Evolutionary conservation across 2,113 vertebrate species (phyloP).

Genomic region (Nansenia antarctica): DNA sequence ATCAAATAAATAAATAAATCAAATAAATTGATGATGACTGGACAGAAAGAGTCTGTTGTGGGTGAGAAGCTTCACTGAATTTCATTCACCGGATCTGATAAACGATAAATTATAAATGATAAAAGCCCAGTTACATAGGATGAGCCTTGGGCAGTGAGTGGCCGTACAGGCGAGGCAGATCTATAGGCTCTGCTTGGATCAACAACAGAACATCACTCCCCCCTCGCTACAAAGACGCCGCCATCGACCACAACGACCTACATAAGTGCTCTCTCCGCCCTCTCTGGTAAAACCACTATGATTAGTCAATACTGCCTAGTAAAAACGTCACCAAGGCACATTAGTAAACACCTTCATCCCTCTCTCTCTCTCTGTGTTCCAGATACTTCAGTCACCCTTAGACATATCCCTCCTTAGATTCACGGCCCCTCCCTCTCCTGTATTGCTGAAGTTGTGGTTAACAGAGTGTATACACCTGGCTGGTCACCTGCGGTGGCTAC

Average conservation of each 20-base stretch:
- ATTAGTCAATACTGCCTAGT: constrained; percentile 39
- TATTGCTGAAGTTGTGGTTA: too few relatives aligned
- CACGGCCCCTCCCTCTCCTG: too few relatives aligned
- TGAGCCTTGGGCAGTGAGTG: too few relatives aligned
- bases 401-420: neutral
- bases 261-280: constrained; percentile 34
- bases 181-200: constrained; percentile 14
- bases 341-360: constrained; percentile 33
- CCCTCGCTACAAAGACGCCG: constrained; percentile 47
- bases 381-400: neutral
- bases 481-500: constrained; percentile 7
- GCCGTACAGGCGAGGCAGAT: neutral
- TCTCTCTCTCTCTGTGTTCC: neutral
- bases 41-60: too few relatives aligned
- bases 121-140: too few relatives aligned
- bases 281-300: constrained; percentile 17
- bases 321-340: constrained; percentile 42
- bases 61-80: too few relatives aligned
- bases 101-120: too few relatives aligned
- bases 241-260: constrained; percentile 54
- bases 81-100: too few relatives aligned
- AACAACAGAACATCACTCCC: constrained; percentile 43
- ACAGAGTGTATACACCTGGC: neutral
- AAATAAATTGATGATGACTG: too few relatives aligned
- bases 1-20: too few relatives aligned